Conservation (phyloP, 2,888 invertebrate genomes). For the Temnothorax unifasciatus region DNA sequence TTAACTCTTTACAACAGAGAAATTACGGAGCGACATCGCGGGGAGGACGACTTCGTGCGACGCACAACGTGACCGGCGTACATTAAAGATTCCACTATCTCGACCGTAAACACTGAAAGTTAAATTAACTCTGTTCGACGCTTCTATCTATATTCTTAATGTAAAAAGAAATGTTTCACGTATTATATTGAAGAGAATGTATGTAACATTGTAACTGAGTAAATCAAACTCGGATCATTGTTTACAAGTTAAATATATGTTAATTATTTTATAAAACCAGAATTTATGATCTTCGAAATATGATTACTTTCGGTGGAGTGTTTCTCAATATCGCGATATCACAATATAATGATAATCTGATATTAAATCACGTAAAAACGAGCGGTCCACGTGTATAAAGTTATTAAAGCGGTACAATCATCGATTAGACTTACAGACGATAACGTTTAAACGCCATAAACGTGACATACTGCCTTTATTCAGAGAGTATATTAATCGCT, state of each 20-base stretch:
- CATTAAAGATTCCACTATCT: slow-evolving; percentile 25
- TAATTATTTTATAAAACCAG: neutral
- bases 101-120: slow-evolving; percentile 16
- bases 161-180: neutral
- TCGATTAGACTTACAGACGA: neutral
- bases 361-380: slow-evolving; percentile 2
- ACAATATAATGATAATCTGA: neutral
- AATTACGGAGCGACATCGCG: slow-evolving; percentile 27
- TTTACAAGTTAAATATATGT: neutral
- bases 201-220: neutral
- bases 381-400: neutral
- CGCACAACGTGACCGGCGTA: slow-evolving; percentile 30
- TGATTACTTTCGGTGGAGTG: neutral
- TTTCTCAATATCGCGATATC: neutral
- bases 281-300: neutral
- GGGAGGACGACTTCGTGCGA: slow-evolving; percentile 17
- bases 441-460: slow-evolving; percentile 6
- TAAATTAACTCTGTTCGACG: slow-evolving; percentile 17
- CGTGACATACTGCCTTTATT: neutral
- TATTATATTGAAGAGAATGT: neutral
- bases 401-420: slow-evolving; percentile 3
- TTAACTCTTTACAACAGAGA: slow-evolving; percentile 38
- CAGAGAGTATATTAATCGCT: neutral
- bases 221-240: neutral
- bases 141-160: neutral